phyloP scores from a whole-genome alignment of 2,888 invertebrate species.

The Strigamia maritima region DNA sequence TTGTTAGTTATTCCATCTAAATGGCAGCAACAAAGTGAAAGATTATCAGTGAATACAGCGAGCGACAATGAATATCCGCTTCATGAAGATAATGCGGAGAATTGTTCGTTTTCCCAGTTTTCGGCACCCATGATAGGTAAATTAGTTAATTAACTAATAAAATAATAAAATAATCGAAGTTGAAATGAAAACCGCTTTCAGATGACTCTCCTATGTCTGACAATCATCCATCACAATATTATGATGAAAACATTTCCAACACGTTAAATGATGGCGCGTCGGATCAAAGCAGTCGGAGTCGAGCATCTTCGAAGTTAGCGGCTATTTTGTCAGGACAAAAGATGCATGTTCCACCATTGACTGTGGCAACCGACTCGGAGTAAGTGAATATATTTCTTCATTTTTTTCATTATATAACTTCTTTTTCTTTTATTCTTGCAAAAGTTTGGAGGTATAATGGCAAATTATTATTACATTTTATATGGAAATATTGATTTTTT shows the following conservation, averaged over 20 bases:
- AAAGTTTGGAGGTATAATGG: not conserved
- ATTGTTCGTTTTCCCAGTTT: slow-evolving; percentile 39
- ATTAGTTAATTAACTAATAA: not conserved
- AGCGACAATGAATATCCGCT: slow-evolving; percentile 45
- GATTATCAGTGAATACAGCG: slow-evolving; percentile 45
- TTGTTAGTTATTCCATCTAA: not conserved
- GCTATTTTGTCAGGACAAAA: slow-evolving; percentile 43
- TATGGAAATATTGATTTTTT: not conserved
- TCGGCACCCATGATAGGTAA: slow-evolving; percentile 41
- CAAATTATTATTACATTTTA: not conserved
- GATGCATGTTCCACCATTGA: slow-evolving; percentile 44
- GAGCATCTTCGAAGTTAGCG: slow-evolving; percentile 43
- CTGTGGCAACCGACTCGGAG: slow-evolving; percentile 45
- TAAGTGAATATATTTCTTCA: slow-evolving; percentile 38
- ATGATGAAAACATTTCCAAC: slow-evolving; percentile 48
- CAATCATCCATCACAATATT: slow-evolving; percentile 44
- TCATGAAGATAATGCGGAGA: slow-evolving; percentile 31
- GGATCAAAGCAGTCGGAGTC: slow-evolving; percentile 25
- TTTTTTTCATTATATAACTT: not conserved
- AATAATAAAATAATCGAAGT: not conserved
- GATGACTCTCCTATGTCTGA: slow-evolving; percentile 31
- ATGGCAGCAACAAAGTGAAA: slow-evolving; percentile 41
- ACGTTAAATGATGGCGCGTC: slow-evolving; percentile 19
- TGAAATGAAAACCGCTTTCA: not conserved
- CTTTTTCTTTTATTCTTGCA: not conserved